Evolutionary conservation across 2,113 vertebrate species (phyloP).

Genomic region (Merops nubicus): DNA sequence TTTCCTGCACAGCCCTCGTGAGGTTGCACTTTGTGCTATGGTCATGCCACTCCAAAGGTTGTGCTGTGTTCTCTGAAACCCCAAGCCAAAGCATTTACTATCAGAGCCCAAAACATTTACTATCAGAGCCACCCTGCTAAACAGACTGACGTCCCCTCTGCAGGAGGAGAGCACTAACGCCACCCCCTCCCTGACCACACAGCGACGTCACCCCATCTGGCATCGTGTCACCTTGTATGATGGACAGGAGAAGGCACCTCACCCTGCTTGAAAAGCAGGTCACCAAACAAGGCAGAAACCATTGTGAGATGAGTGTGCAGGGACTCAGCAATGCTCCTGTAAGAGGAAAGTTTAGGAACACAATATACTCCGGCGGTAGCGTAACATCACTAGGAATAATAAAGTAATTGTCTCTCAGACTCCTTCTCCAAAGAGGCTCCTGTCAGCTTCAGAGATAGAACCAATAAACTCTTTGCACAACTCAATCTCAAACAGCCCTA

Average conservation of each 20-base stretch:
- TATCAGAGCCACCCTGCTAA: not conserved
- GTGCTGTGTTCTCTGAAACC: not conserved
- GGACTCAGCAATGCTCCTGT: not conserved
- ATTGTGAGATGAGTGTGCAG: fast-evolving
- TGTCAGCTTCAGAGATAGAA: conserved; percentile 22
- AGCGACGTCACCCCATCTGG: not conserved
- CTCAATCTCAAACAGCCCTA: not conserved
- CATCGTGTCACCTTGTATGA: not conserved
- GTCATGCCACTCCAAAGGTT: not conserved
- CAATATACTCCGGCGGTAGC: not conserved
- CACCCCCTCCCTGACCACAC: not conserved
- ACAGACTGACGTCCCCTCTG: not conserved
- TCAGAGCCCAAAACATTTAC: not conserved
- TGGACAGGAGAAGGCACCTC: not conserved
- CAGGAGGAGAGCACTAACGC: not conserved
- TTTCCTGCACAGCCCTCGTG: not conserved
- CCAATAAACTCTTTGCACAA: conserved; percentile 35
- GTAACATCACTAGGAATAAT: not conserved
- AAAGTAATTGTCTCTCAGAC: conserved; percentile 1
- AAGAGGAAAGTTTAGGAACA: not conserved
- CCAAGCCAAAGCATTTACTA: not conserved
- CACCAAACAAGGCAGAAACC: not conserved
- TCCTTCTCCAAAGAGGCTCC: conserved; percentile 16
- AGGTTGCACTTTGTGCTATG: not conserved
- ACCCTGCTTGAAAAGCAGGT: not conserved